A percentile compares a stretch with the other conserved stretches of the same genome.
Conservation (phyloP, 2,797 vertebrate species). For the Squalus acanthias region DNA sequence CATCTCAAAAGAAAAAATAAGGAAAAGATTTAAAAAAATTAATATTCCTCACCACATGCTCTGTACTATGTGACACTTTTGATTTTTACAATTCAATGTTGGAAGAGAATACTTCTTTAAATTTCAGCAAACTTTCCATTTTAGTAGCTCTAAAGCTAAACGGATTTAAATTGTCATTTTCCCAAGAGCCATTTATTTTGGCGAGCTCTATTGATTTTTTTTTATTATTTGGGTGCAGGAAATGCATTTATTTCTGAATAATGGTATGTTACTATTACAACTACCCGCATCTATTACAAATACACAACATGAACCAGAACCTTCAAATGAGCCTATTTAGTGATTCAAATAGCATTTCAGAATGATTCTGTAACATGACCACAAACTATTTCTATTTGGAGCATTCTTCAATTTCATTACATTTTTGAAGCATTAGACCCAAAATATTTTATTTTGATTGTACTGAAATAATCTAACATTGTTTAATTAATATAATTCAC, state of each 20-base stretch:
- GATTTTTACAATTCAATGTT: neutral
- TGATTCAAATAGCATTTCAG: neutral
- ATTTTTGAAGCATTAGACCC: neutral
- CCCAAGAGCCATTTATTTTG: neutral
- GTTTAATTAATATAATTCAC: constrained; percentile 25
- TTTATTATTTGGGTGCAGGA: neutral
- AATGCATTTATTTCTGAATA: neutral
- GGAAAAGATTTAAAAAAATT: neutral
- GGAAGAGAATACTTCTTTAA: neutral
- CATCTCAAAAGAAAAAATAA: neutral
- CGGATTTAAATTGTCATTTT: neutral
- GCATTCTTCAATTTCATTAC: neutral
- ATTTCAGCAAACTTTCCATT: neutral
- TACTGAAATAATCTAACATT: neutral
- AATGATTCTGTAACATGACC: neutral
- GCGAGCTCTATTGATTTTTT: neutral
- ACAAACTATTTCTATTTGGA: neutral
- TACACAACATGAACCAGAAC: neutral
- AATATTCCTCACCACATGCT: neutral
- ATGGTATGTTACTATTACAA: neutral
- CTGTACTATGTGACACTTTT: neutral
- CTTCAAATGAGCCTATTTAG: neutral
- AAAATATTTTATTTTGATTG: neutral
- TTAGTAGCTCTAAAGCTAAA: neutral
- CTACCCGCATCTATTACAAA: neutral